phyloP scores from a whole-genome alignment of 2,113 vertebrate genomes.

The Tachysurus vachellii region DNA sequence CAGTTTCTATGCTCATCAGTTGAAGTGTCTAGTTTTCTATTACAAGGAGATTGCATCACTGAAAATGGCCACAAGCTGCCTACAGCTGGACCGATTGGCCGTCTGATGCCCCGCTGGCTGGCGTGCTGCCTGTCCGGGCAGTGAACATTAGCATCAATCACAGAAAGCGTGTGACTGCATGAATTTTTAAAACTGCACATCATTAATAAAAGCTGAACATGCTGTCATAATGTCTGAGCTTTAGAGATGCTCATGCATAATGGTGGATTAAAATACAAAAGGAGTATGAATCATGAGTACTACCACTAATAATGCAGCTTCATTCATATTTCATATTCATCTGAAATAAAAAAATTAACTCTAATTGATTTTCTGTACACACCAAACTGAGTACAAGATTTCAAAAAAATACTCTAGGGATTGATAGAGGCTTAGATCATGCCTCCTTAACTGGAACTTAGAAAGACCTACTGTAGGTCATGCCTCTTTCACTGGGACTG shows the following conservation, averaged over 20 bases:
- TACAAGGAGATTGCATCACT: slow-evolving; percentile 41
- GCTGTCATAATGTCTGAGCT: background rate
- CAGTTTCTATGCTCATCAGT: background rate
- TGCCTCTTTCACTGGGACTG: background rate
- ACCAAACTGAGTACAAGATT: background rate
- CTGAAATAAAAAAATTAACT: background rate
- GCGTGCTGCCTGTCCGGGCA: background rate
- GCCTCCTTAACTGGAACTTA: background rate
- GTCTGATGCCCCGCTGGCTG: background rate
- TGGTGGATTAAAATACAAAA: background rate
- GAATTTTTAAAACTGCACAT: background rate
- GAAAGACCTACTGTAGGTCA: background rate
- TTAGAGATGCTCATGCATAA: background rate
- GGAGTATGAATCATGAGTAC: background rate
- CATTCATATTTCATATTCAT: background rate
- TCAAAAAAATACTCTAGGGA: background rate
- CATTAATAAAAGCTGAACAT: slow-evolving; percentile 34
- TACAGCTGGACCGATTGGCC: background rate
- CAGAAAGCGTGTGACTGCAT: background rate
- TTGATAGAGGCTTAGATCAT: background rate
- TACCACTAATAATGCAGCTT: background rate
- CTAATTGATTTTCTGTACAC: background rate
- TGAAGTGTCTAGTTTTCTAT: slow-evolving; percentile 3
- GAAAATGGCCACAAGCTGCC: slow-evolving; percentile 22
- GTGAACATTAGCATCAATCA: slow-evolving; percentile 29